Conservation (phyloP, 2,113 vertebrate genomes). For the Dasyurus viverrinus region DNA sequence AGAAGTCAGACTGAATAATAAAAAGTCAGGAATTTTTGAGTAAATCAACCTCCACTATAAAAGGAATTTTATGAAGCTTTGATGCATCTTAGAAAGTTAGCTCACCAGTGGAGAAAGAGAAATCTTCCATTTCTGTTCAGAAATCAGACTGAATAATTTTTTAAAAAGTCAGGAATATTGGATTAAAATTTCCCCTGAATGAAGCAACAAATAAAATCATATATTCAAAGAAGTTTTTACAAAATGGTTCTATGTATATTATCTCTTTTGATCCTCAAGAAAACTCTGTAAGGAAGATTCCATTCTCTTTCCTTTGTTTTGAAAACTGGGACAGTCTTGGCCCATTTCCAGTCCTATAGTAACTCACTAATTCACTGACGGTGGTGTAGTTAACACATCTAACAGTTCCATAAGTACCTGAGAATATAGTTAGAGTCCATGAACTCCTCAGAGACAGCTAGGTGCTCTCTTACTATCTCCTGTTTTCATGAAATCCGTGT, state of each 20-base stretch:
- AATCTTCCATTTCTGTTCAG: not conserved
- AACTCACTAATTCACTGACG: not conserved
- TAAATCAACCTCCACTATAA: not conserved
- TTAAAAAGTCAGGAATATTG: too few relatives aligned
- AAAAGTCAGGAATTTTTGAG: not conserved
- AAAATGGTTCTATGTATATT: not conserved
- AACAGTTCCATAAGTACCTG: not conserved
- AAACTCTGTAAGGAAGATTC: not conserved
- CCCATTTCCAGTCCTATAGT: not conserved
- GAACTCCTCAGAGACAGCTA: not conserved
- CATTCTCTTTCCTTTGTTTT: not conserved
- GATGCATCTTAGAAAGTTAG: not conserved
- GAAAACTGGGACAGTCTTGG: not conserved
- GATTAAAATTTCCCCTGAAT: not conserved
- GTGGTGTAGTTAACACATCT: not conserved
- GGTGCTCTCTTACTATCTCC: not conserved
- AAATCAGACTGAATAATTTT: not conserved
- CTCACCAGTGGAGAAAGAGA: not conserved
- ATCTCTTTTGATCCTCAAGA: not conserved
- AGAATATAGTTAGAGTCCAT: not conserved
- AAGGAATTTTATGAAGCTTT: not conserved
- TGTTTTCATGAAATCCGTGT: not conserved
- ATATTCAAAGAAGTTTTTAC: not conserved
- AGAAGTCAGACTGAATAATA: not conserved
- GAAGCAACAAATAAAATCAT: too few relatives aligned